Evolutionary conservation across 2,888 invertebrate species (phyloP).

Genomic region (Brenthis ino): DNA sequence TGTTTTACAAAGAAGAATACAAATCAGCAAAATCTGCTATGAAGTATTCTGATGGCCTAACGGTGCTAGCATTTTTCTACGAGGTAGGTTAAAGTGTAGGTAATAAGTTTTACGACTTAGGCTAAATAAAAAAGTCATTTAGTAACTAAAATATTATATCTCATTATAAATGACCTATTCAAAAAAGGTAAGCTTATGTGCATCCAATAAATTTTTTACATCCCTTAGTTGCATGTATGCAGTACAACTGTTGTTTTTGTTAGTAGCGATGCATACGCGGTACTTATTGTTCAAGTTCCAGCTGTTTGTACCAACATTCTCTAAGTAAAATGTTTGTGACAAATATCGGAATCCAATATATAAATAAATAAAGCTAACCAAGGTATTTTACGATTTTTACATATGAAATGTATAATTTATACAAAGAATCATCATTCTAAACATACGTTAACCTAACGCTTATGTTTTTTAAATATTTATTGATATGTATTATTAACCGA

Average conservation of each 20-base stretch:
- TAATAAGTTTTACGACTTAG: too few species aligned
- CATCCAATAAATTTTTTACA: too few species aligned
- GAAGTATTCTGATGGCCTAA: conserved; percentile 86
- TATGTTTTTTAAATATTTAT: background rate
- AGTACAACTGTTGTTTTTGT: too few species aligned
- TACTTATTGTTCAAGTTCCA: too few species aligned
- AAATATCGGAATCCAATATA: too few species aligned
- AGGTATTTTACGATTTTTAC: background rate
- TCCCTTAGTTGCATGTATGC: too few species aligned
- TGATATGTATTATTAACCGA: background rate
- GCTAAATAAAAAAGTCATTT: background rate
- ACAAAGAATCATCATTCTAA: background rate
- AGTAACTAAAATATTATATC: conserved; percentile 25
- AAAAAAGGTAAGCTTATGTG: background rate
- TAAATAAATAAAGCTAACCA: background rate
- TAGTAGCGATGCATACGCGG: too few species aligned
- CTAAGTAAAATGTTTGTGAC: too few species aligned
- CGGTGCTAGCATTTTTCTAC: conserved; percentile 90
- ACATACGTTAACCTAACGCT: background rate
- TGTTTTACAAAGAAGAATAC: conserved; percentile 87
- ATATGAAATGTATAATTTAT: background rate
- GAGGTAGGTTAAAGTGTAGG: conserved; percentile 79
- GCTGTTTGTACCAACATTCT: too few species aligned
- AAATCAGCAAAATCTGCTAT: conserved; percentile 83
- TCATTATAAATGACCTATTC: background rate